phyloP scores from a whole-genome alignment of 2,888 invertebrate species.

The Dioctria rufipes region DNA sequence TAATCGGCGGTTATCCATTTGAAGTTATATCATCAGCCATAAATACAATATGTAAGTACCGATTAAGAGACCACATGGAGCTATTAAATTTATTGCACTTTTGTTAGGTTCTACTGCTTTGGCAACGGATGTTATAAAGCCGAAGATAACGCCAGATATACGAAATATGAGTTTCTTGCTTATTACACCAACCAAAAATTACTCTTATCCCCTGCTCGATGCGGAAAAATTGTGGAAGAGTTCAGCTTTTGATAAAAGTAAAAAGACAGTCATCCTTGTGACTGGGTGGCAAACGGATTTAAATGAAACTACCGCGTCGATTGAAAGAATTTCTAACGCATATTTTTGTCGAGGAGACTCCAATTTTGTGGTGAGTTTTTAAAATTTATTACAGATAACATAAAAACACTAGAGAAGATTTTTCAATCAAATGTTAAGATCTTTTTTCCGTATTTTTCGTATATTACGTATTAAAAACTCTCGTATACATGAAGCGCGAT shows the following conservation, averaged over 20 bases:
- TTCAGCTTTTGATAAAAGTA: constrained; percentile 65
- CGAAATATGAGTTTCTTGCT: constrained; percentile 66
- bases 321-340: constrained; percentile 65
- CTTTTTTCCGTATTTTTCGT: too few species aligned
- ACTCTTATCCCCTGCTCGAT: constrained; percentile 64
- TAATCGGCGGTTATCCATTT: constrained; percentile 68
- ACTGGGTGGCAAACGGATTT: constrained; percentile 70
- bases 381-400: too few species aligned
- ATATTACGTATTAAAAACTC: too few species aligned
- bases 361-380: constrained; percentile 68
- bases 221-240: constrained; percentile 67
- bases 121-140: constrained; percentile 63
- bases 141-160: constrained; percentile 66
- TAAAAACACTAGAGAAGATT: too few species aligned
- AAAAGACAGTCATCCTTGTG: constrained; percentile 67
- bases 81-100: neutral
- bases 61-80: neutral
- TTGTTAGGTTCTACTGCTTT: constrained; percentile 67
- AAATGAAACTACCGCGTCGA: constrained; percentile 64
- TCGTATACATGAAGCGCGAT: too few species aligned
- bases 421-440: too few species aligned
- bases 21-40: constrained; percentile 66
- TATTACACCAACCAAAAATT: constrained; percentile 64
- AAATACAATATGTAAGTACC: constrained; percentile 66
- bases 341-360: constrained; percentile 67